Conservation (phyloP, 2,888 invertebrate genomes). For the Aphrophora alni region DNA sequence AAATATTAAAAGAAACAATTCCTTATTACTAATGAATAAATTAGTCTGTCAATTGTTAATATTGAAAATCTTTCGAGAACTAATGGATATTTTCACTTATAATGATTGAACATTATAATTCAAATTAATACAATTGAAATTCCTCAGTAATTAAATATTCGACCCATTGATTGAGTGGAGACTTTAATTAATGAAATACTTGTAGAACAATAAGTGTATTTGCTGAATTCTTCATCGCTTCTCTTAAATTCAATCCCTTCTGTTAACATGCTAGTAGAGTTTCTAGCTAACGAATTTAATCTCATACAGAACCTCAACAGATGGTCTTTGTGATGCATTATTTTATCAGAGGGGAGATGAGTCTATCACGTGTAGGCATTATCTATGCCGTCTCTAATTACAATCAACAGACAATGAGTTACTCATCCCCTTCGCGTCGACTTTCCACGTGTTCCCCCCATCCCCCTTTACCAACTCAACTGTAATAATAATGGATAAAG, state of each 20-base stretch:
- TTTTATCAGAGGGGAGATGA: background rate
- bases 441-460: background rate
- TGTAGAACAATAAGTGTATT: background rate
- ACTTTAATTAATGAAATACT: background rate
- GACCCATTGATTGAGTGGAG: too few species aligned
- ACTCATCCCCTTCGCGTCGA: background rate
- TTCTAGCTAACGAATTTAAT: background rate
- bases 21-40: too few species aligned
- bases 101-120: too few species aligned
- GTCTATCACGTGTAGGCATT: background rate
- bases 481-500: conserved; percentile 9
- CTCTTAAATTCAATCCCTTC: background rate
- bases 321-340: background rate
- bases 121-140: too few species aligned
- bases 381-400: conserved; percentile 4
- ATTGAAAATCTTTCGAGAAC: too few species aligned
- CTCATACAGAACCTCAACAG: background rate
- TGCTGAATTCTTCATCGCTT: background rate
- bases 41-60: too few species aligned
- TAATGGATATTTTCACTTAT: too few species aligned
- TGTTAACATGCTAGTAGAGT: background rate
- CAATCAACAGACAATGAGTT: background rate
- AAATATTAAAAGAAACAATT: too few species aligned
- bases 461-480: background rate
- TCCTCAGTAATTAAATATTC: too few species aligned